Conservation (phyloP, 2,797 vertebrate species). For the Spondyliosoma cantharus region DNA sequence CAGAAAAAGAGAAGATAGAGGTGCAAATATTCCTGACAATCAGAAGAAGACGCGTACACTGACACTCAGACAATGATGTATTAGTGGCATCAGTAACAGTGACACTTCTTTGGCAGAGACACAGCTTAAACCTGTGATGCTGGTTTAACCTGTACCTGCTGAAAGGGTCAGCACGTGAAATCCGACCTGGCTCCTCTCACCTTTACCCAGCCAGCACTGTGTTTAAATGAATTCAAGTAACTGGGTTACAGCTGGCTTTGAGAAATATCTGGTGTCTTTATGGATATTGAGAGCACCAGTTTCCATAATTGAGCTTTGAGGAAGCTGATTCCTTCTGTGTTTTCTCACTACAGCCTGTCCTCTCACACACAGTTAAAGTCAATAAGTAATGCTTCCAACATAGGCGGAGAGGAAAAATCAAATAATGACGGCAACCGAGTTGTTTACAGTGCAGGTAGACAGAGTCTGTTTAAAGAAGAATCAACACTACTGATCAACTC, state of each 20-base stretch:
- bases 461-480: not conserved
- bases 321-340: not conserved
- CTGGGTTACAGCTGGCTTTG: not conserved
- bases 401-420: not conserved
- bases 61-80: no score
- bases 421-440: not conserved
- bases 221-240: conserved; percentile 1
- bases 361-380: not conserved
- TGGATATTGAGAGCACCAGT: not conserved
- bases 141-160: conserved; percentile 3
- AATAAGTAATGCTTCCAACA: not conserved
- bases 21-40: not conserved
- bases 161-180: conserved; percentile 20
- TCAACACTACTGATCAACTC: not conserved
- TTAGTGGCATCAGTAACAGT: no score
- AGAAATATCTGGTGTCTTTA: conserved; percentile 1
- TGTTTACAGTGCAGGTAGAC: not conserved
- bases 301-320: not conserved
- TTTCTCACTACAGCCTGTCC: not conserved
- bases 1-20: not conserved
- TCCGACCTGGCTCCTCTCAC: not conserved
- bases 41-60: not conserved
- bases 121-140: not conserved
- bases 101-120: no score
- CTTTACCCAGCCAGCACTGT: not conserved